Conservation (phyloP, 2,888 invertebrate species). For the Eulithis prunata region DNA sequence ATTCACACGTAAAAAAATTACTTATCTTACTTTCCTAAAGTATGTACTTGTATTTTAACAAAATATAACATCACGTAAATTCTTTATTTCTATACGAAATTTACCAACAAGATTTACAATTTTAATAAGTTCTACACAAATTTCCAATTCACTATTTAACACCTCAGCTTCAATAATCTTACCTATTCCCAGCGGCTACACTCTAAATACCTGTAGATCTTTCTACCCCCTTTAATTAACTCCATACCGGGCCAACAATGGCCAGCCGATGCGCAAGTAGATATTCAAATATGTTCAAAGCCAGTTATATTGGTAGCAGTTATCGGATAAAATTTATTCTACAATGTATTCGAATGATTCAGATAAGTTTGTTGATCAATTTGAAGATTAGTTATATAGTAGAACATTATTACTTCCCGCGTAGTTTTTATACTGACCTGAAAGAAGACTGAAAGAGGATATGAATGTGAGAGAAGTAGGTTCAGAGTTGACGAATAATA, state of each 20-base stretch:
- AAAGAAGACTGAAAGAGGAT: too few relatives aligned
- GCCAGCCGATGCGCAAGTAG: slow-evolving; percentile 76
- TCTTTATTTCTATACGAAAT: too few relatives aligned
- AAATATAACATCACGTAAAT: too few relatives aligned
- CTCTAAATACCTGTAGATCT: slow-evolving; percentile 78
- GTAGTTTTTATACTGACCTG: too few relatives aligned
- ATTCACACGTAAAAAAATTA: too few relatives aligned
- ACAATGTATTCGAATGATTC: slow-evolving; percentile 26
- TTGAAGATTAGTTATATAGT: neutral
- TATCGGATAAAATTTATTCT: slow-evolving; percentile 50
- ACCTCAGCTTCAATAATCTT: slow-evolving; percentile 55
- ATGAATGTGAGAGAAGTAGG: too few relatives aligned
- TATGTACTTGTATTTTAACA: too few relatives aligned
- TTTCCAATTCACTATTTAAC: slow-evolving; percentile 49
- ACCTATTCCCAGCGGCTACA: slow-evolving; percentile 54
- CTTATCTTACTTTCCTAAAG: too few relatives aligned
- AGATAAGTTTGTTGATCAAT: slow-evolving; percentile 22
- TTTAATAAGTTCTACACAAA: slow-evolving; percentile 39
- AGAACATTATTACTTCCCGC: too few relatives aligned
- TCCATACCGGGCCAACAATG: slow-evolving; percentile 83
- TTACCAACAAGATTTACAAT: slow-evolving; percentile 11
- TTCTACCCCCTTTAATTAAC: slow-evolving; percentile 80
- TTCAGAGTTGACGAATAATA: too few relatives aligned
- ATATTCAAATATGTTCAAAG: slow-evolving; percentile 83
- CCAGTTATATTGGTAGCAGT: slow-evolving; percentile 73